Base-by-base conservation (phyloP, 2,113 vertebrate species). In the Cynopterus brachyotis region DNA sequence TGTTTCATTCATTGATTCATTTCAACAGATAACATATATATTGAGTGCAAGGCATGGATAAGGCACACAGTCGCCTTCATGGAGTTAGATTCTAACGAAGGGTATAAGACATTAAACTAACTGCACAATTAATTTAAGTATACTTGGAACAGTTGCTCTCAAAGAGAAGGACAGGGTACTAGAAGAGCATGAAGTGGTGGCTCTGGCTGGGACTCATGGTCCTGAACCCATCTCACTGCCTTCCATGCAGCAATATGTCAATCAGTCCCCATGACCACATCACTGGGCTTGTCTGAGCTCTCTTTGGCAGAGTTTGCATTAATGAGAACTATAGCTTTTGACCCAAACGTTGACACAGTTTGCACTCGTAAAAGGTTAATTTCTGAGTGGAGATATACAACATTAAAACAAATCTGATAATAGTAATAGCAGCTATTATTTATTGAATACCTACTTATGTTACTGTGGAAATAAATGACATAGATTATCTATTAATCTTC, bases 361-460 rank as follows among this genome's bases (percentile, higher is more conserved):
- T 75, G 37, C 10, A 30, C 50, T 57, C 28, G 42, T 53, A 66
- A 89, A 96, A n/a, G 17, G 26, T 73, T 88, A 47, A 57, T 84
- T 83, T 67, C 32, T 60, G 70, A 59, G 30, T 81, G 37, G 93
- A 80, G 3, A 64, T 81, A 37, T 40, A 37, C 60, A 66, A 62
- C 40, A 20, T 82, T 86, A 67, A 84, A 90, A 84, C 40, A 72
- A 81, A 55, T 42, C 53, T 55, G 76, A 9, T 87, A 81, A 67
- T 90, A 75, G 66, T 62, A 69, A 78, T 17, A 79, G n/a, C 26
- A 76, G 32, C 53, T 79, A 2, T 62, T 60, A 9, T 35, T 94
- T 90, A 62, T 66, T 81, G 26, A 89, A 78, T 80, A 11, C 16
- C 66, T 35, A 6, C 47, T 70, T 75, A 9, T 19, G 28, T 35